Evolutionary conservation across 2,113 vertebrate species (phyloP).

Genomic region (Corvus hawaiiensis): DNA sequence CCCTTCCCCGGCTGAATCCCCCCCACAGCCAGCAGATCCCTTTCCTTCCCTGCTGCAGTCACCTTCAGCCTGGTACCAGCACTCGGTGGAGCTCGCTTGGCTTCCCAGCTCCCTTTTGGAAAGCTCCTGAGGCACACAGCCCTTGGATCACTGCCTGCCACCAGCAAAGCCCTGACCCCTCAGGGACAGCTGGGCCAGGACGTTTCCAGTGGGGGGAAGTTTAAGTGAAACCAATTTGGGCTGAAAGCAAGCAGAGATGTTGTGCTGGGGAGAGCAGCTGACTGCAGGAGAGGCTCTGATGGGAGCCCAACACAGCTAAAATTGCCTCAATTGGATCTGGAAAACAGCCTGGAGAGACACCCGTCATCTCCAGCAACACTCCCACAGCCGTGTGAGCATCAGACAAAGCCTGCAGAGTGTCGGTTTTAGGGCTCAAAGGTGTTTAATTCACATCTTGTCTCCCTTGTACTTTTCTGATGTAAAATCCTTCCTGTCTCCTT

Average conservation of each 20-base stretch:
- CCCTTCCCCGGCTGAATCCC: rapidly evolving
- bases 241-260: background rate
- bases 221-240: background rate
- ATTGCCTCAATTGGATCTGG: background rate
- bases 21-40: background rate
- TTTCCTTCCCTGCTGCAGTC: background rate
- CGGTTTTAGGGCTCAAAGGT: background rate
- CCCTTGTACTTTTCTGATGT: background rate
- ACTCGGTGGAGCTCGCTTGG: background rate
- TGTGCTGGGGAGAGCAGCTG: background rate
- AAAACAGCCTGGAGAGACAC: background rate
- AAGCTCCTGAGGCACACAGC: background rate
- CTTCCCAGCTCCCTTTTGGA: background rate
- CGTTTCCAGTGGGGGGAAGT: background rate
- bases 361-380: background rate
- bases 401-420: background rate
- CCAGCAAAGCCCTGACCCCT: background rate
- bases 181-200: background rate
- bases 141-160: background rate
- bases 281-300: background rate
- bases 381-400: background rate
- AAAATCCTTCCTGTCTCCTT: background rate
- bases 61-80: background rate
- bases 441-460: background rate
- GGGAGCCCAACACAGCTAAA: background rate